Evolutionary conservation across 2,113 vertebrate genomes (phyloP), one percentile per base, ranked within the genome.

Genomic region (Notarius quadriscutis): DNA sequence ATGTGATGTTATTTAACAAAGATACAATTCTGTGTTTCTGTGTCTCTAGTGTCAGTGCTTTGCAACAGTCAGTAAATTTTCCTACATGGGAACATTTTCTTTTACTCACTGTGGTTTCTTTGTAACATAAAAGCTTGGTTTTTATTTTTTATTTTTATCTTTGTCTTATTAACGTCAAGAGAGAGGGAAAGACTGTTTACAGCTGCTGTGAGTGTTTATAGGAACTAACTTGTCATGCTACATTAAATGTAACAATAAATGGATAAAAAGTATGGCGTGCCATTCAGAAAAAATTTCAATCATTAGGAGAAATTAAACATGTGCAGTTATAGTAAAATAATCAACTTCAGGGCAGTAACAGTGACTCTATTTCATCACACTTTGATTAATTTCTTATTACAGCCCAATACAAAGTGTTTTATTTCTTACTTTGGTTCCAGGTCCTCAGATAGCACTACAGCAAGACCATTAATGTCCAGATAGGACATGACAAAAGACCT

Each of bases 401-500:
- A 27, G 53, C 17, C 12, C 1, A 15, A 41, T 14, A 7, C 79
- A 7, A 3, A 41, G 55, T 20, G 55, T 22, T 60, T 81, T 60
- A 81, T 81, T 22, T 30, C 27, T 58, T 22, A 34, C 27, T 89
- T 81, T 87, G 84, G 63, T 86, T 65, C 84, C 10, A 20, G 53
- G 88, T 87, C 74, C 87, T 86, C 63, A 62, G 72, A 87, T 63
- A 84, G 87, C 69, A 79, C 82, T 87, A 65, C 18, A 65, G 94
- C 94, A 84, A 89, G 84, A 89, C 89, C 91, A 69, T 94, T 94
- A 92, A 91, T 89, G 91, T 90, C 90, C 91, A 93, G 93, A 94
- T 91, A 94, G 94, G 94, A 93, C 62, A 60, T 65, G 84, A 91
- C 85, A 84, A 60, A 71, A 34, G 86, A 93, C 89, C 91, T 92